A percentile compares a stretch with the other conserved stretches of the same genome.
phyloP scores from a whole-genome alignment of 1,140 invertebrate species.

The Luehdorfia chinensis region DNA sequence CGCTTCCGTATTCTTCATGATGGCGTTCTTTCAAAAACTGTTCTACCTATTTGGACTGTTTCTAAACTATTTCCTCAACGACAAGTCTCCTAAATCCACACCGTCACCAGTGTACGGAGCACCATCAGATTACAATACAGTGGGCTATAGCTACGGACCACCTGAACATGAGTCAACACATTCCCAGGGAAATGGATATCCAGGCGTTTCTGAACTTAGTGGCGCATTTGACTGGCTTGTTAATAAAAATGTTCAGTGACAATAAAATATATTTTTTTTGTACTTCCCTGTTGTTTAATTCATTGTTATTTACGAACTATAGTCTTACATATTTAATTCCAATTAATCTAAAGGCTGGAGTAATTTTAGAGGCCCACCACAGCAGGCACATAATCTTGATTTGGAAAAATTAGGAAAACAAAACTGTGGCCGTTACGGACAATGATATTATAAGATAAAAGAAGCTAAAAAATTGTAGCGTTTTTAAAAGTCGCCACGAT shows the following conservation, averaged over 20 bases:
- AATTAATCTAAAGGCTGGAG: too few species aligned
- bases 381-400: too few species aligned
- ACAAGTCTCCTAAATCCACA: conserved; percentile 23
- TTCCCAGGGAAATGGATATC: conserved; percentile 34
- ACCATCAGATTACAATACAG: conserved; percentile 55
- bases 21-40: conserved; percentile 61
- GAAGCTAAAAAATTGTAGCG: too few species aligned
- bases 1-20: conserved; percentile 51
- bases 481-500: too few species aligned
- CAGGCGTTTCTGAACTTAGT: too few species aligned
- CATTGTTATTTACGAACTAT: too few species aligned
- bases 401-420: too few species aligned
- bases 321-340: too few species aligned
- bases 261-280: neutral
- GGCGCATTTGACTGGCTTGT: conserved; percentile 50
- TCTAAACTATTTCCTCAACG: conserved; percentile 49
- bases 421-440: too few species aligned
- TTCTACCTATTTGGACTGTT: conserved; percentile 46
- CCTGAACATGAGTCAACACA: conserved; percentile 33
- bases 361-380: too few species aligned
- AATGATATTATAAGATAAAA: too few species aligned
- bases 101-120: conserved; percentile 43
- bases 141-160: conserved; percentile 60
- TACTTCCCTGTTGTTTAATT: too few species aligned
- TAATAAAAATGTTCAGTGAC: conserved; percentile 41